Percentiles rank a stretch among this genome's conserved stretches.
Conservation (phyloP, 1,140 invertebrate genomes). For the Zaprionus kolodkinae region DNA sequence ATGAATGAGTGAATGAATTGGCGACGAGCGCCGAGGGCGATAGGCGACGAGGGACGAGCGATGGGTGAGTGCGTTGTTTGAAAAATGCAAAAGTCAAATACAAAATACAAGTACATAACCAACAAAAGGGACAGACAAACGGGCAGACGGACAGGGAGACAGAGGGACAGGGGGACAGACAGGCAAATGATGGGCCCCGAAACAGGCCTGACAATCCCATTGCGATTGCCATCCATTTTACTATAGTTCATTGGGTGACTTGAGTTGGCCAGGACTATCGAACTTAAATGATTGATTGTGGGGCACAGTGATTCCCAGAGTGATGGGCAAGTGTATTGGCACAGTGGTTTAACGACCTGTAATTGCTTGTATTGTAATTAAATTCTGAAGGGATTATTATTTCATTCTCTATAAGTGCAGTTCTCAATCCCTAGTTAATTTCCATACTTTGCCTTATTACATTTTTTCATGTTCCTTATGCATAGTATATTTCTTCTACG, state of each 20-base stretch:
- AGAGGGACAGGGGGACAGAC: background rate
- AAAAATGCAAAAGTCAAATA: conserved; percentile 76
- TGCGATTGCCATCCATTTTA: conserved; percentile 25
- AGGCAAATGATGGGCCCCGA: conserved; percentile 8
- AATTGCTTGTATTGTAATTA: background rate
- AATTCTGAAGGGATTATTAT: background rate
- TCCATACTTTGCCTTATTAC: too few species aligned
- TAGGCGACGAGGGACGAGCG: background rate
- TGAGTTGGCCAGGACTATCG: conserved; percentile 43
- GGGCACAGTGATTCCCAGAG: background rate
- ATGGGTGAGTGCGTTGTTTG: conserved; percentile 30
- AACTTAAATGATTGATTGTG: conserved; percentile 75
- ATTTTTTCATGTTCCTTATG: background rate
- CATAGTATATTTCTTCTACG: background rate
- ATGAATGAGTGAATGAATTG: conserved; percentile 40
- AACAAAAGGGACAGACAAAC: conserved; percentile 26
- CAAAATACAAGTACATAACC: conserved; percentile 45
- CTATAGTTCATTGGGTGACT: conserved; percentile 62
- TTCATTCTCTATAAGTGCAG: background rate
- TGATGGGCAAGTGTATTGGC: background rate
- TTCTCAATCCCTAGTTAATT: background rate
- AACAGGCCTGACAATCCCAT: background rate
- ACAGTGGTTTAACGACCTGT: background rate
- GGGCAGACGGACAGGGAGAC: background rate
- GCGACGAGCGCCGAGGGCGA: background rate